Evolutionary conservation across 2,888 invertebrate genomes (phyloP).

Genomic region (Eremobia ochroleuca): DNA sequence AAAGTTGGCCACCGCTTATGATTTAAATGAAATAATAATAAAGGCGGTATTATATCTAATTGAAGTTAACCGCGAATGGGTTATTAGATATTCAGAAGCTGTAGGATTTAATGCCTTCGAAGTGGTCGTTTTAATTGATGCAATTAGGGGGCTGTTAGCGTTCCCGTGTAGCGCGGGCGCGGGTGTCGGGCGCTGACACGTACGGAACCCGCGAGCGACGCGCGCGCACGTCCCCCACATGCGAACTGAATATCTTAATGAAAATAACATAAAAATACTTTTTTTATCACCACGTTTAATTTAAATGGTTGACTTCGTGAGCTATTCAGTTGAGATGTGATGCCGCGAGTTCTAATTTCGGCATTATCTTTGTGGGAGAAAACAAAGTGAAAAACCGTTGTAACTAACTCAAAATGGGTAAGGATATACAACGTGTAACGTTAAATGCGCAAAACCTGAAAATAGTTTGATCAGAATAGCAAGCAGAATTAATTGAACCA

Average conservation of each 20-base stretch:
- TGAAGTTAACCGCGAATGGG: slow-evolving; percentile 68
- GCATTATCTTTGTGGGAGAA: slow-evolving; percentile 1
- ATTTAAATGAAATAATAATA: slow-evolving; percentile 51
- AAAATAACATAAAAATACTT: slow-evolving; percentile 73
- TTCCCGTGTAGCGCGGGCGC: slow-evolving; percentile 65
- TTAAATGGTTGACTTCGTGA: slow-evolving; percentile 54
- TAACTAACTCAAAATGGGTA: background rate
- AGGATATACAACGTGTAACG: too few relatives aligned
- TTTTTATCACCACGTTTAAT: slow-evolving; percentile 64
- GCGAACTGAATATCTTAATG: slow-evolving; percentile 80
- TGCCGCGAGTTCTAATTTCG: slow-evolving; percentile 42
- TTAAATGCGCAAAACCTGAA: too few relatives aligned
- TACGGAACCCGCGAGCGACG: slow-evolving; percentile 68
- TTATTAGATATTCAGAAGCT: slow-evolving; percentile 78
- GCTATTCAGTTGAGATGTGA: slow-evolving; percentile 42
- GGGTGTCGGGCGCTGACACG: slow-evolving; percentile 74
- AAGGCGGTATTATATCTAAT: slow-evolving; percentile 55
- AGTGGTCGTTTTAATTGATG: slow-evolving; percentile 80
- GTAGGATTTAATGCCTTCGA: slow-evolving; percentile 78
- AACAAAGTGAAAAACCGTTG: background rate
- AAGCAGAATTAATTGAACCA: too few relatives aligned
- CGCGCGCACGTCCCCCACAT: slow-evolving; percentile 74
- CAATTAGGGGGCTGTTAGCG: slow-evolving; percentile 79
- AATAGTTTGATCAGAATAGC: too few relatives aligned
- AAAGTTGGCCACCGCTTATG: slow-evolving; percentile 46